Evolutionary conservation across 2,888 invertebrate genomes (phyloP).

Genomic region (Drosophila quinaria): DNA sequence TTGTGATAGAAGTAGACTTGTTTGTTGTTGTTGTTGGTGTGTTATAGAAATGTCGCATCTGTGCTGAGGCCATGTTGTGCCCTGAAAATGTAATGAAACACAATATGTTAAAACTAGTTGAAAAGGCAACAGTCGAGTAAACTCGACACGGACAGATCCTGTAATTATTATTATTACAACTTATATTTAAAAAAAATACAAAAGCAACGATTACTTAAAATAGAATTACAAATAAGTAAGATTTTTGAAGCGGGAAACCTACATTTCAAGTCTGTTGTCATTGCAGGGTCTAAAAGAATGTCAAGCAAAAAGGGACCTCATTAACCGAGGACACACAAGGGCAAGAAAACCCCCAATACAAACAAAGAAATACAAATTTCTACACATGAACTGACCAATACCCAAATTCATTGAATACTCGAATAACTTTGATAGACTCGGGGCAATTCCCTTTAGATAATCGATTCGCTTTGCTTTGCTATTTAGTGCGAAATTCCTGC

Average conservation of each 20-base stretch:
- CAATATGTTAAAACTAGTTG: slow-evolving; percentile 35
- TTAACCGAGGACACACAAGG: background rate
- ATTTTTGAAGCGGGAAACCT: no score
- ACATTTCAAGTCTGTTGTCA: no score
- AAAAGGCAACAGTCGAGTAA: background rate
- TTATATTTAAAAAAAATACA: no score
- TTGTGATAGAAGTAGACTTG: slow-evolving; percentile 68
- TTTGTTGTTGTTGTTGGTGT: slow-evolving; percentile 79
- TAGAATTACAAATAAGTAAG: no score
- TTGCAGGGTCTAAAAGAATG: slow-evolving; percentile 34
- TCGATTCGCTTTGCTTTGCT: slow-evolving; percentile 50
- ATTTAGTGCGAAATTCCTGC: slow-evolving; percentile 35
- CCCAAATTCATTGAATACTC: slow-evolving; percentile 35
- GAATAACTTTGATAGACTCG: slow-evolving; percentile 35
- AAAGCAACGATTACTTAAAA: no score
- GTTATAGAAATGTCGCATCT: slow-evolving; percentile 85
- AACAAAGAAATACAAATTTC: slow-evolving; percentile 21
- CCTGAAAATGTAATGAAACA: slow-evolving; percentile 72
- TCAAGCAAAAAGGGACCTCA: slow-evolving; percentile 15
- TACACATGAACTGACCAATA: slow-evolving; percentile 30
- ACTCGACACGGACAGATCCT: background rate
- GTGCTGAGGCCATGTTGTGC: slow-evolving; percentile 86
- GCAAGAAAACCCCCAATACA: slow-evolving; percentile 5
- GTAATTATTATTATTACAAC: background rate
- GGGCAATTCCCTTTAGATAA: slow-evolving; percentile 45